Percentiles rank a stretch among this genome's conserved stretches.
Evolutionary conservation across 92 coral and sea anemone species (phyloP).

Genomic region (Actinernus sp.): DNA sequence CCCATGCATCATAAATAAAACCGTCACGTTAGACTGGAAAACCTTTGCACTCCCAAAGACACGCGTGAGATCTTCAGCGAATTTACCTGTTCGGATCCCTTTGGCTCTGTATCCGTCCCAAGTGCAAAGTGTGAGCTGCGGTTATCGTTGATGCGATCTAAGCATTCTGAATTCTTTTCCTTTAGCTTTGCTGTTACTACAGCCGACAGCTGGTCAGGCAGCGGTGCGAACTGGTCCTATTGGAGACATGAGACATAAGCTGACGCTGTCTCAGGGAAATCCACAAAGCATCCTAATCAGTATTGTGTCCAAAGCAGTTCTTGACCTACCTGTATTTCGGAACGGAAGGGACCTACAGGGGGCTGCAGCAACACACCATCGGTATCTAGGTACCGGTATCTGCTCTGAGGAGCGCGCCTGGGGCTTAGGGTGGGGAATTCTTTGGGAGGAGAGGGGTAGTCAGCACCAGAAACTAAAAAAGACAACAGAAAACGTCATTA

Average conservation of each 20-base stretch:
- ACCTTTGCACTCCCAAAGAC: too few species aligned
- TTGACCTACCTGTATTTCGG: slow-evolving; percentile 72
- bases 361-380: slow-evolving; percentile 64
- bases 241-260: background rate
- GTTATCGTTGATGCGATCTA: slow-evolving; percentile 68
- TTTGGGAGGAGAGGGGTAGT: slow-evolving; percentile 76
- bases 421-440: slow-evolving; percentile 64
- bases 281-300: too few species aligned
- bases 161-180: slow-evolving; percentile 59
- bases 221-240: slow-evolving; percentile 33
- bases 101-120: slow-evolving; percentile 70
- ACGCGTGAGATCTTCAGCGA: too few species aligned
- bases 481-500: background rate
- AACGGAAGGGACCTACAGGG: slow-evolving; percentile 61
- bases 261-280: too few species aligned
- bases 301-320: too few species aligned
- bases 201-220: slow-evolving; percentile 13
- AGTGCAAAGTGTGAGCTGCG: slow-evolving; percentile 81
- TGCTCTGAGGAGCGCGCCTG: slow-evolving; percentile 59
- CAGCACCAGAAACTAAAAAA: slow-evolving; percentile 76
- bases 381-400: slow-evolving; percentile 78
- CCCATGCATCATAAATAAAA: too few species aligned
- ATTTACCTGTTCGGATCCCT: slow-evolving; percentile 87
- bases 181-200: slow-evolving; percentile 4
- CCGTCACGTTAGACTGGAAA: too few species aligned